Conservation (phyloP, 2,113 vertebrate species). For the Archocentrus centrarchus region DNA sequence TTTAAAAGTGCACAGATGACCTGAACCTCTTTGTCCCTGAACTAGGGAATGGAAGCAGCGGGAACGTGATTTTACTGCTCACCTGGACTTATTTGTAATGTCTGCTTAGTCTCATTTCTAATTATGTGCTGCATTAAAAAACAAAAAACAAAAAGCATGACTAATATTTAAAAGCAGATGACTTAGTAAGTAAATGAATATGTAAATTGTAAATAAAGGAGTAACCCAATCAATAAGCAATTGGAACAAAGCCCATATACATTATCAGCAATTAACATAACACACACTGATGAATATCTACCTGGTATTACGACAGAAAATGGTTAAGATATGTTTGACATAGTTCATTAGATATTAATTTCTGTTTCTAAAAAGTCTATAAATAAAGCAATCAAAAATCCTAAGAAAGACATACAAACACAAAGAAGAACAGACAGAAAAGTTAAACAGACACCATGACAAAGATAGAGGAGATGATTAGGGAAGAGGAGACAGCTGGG, state of each 20-base stretch:
- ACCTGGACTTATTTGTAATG: neutral
- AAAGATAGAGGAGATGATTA: too few species aligned
- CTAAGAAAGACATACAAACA: too few species aligned
- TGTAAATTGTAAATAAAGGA: neutral
- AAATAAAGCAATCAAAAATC: too few species aligned
- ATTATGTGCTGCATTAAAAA: too few species aligned
- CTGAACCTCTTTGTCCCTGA: neutral
- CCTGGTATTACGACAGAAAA: neutral
- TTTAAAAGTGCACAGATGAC: constrained; percentile 43
- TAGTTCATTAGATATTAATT: neutral
- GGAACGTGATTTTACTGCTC: neutral
- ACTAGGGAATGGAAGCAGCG: neutral
- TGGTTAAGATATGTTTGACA: neutral
- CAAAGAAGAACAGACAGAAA: too few species aligned
- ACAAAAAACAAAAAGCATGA: too few species aligned
- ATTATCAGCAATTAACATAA: neutral
- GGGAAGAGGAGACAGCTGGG: too few species aligned
- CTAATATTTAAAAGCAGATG: neutral
- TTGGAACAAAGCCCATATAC: neutral
- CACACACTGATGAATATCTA: neutral
- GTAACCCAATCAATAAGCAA: neutral
- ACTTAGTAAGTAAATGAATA: neutral
- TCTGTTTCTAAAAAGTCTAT: neutral
- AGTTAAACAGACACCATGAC: too few species aligned
- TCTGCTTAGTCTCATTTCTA: neutral